phyloP scores from a whole-genome alignment of 2,888 invertebrate species.

The Barypeithes pellucidus region DNA sequence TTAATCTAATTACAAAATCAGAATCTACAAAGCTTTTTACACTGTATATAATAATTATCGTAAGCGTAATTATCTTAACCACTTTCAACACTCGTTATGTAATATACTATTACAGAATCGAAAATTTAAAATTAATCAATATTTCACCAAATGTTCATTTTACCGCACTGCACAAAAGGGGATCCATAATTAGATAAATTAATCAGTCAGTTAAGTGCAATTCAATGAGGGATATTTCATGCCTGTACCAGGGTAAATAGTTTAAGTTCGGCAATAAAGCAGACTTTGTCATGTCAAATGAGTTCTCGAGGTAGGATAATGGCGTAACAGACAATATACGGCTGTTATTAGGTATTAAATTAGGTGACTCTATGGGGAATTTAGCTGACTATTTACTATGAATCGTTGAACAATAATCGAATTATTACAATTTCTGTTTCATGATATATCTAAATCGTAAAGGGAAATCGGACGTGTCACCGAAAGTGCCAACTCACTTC shows the following conservation, averaged over 20 bases:
- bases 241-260: constrained; percentile 27
- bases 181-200: constrained; percentile 21
- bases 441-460: no score
- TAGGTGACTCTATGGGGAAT: neutral
- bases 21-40: no score
- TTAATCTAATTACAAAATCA: no score
- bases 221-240: constrained; percentile 31
- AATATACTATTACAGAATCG: no score
- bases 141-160: neutral
- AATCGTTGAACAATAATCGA: no score
- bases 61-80: no score
- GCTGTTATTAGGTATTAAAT: constrained; percentile 14
- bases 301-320: constrained; percentile 28
- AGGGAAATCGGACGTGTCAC: no score
- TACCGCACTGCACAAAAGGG: neutral
- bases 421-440: no score
- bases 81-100: no score
- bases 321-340: constrained; percentile 10
- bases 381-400: no score
- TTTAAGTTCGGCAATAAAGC: constrained; percentile 27
- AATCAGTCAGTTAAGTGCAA: constrained; percentile 27
- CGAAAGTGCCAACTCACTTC: no score
- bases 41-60: no score
- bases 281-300: constrained; percentile 36
- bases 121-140: neutral